Base-by-base conservation (phyloP, 2,113 vertebrate species). In the Brevimyrus niger region DNA sequence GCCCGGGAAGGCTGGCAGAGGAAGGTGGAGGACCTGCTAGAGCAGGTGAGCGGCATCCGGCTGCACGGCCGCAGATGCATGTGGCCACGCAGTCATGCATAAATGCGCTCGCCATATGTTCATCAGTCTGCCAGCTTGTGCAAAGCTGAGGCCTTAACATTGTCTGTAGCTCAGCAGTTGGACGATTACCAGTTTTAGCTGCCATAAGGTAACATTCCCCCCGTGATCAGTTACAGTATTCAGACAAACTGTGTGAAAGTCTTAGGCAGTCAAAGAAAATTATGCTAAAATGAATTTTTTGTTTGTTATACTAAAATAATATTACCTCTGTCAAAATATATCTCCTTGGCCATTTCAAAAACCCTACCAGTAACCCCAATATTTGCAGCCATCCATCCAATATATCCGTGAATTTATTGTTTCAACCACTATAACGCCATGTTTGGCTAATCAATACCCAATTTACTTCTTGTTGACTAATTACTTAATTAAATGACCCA, bases 1-100 rank as follows among this genome's bases (percentile, higher is more conserved):
- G 97, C 97, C 91, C 95, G 97, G 48, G 98, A 99, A 92, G 96
- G 96, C 90, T 99, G 98, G 98, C 98, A 99, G 94, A 97, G 97
- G 93, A 99, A 98, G 92, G 97, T 99, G n/a, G 98, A 99, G 94
- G 98, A 99, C 94, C 97, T 99, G 87, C 95, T 99, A 92, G 97
- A 97, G 92, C 98, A 99, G 98, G 98, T 99, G 91, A 58, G 35
- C 46, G 7, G 21, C 35, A 4, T 58, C 2, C 17, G 38, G 47
- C n/a, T 19, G 82, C 69, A 21, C 17, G 38, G 47, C n/a, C 10
- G 82, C 69, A 21, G 19, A 44, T 42, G 27, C 19, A 17, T n/a
- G 65, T 19, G 5, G 82, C 53, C 47, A 46, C 80, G 27, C 44
- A 88, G 51, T 9, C 11, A 6, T 2, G 23, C 42, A 84, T 23